phyloP scores from a whole-genome alignment of 1,140 invertebrate genomes.

The Saxidomus purpurata region DNA sequence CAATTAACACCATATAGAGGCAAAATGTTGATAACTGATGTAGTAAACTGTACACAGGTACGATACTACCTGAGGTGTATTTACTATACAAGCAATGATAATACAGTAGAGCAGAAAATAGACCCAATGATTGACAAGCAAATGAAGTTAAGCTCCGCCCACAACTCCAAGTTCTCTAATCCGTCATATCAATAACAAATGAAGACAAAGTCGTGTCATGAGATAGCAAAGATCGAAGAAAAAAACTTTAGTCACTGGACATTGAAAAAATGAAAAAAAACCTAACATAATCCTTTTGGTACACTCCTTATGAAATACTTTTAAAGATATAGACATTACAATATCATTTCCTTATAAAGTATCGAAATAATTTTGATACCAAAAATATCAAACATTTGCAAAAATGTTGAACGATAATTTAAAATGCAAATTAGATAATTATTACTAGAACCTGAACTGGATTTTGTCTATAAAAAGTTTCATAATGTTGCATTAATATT shows the following conservation, averaged over 20 bases:
- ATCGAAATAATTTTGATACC: too few relatives aligned
- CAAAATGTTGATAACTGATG: slow-evolving; percentile 21
- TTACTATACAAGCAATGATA: neutral
- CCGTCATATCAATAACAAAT: slow-evolving; percentile 55
- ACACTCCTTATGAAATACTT: too few relatives aligned
- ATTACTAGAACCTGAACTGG: too few relatives aligned
- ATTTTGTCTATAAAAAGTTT: neutral
- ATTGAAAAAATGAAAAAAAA: too few relatives aligned
- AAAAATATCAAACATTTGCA: too few relatives aligned
- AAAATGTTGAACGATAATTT: too few relatives aligned
- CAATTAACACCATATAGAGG: slow-evolving; percentile 37
- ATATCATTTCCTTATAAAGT: too few relatives aligned
- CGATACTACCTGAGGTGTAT: slow-evolving; percentile 22
- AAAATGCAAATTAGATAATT: too few relatives aligned
- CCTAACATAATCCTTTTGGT: too few relatives aligned
- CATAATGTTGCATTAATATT: neutral
- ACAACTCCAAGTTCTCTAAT: neutral
- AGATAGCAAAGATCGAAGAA: neutral
- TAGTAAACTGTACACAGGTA: slow-evolving; percentile 16
- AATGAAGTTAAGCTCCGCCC: slow-evolving; percentile 8
- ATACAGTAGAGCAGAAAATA: slow-evolving; percentile 1
- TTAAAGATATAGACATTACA: too few relatives aligned
- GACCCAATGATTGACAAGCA: slow-evolving; percentile 28
- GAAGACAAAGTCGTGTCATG: slow-evolving; percentile 18
- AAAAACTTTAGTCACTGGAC: neutral